Percentiles rank a stretch among this genome's conserved stretches.
These are phyloP conservation scores for Dromaius novaehollandiae DNA, from an alignment of 2,113 vertebrate genomes.

Conservation along the genomic window DNA sequence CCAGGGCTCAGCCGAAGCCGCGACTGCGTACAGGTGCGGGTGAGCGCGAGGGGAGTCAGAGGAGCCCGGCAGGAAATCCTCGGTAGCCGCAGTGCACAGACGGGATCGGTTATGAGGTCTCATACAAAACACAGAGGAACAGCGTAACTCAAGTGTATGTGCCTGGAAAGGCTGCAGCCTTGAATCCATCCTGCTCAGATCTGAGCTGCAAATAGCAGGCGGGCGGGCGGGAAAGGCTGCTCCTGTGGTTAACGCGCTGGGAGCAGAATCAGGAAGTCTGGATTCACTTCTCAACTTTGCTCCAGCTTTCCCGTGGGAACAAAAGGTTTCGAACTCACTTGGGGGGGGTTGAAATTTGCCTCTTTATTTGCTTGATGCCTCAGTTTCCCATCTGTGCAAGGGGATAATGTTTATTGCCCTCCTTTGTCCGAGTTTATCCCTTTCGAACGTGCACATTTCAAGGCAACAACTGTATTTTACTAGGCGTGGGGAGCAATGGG, in stretches of 20 bases:
- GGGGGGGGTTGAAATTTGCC: neutral
- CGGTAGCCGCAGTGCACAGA: neutral
- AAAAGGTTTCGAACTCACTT: neutral
- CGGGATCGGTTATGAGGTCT: rapidly evolving
- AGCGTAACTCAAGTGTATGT: neutral
- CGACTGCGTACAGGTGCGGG: rapidly evolving
- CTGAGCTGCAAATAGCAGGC: neutral
- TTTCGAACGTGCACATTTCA: rapidly evolving
- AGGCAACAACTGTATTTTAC: neutral
- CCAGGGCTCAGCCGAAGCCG: too few species aligned
- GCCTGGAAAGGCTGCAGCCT: neutral
- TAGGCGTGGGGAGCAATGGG: rapidly evolving
- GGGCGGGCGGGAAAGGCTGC: neutral
- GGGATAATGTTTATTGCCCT: neutral
- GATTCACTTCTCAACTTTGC: rapidly evolving
- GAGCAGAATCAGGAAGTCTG: neutral
- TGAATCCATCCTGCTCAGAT: rapidly evolving
- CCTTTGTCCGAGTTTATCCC: neutral
- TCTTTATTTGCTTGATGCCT: neutral
- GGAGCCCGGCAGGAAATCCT: neutral
- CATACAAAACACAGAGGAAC: neutral
- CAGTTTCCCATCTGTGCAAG: neutral
- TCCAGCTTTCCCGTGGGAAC: neutral
- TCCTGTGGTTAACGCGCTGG: neutral
- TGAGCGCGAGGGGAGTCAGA: neutral